Evolutionary conservation across 2,797 vertebrate genomes (phyloP), one percentile per base, ranked within the genome.

Genomic region (Poecilia picta): DNA sequence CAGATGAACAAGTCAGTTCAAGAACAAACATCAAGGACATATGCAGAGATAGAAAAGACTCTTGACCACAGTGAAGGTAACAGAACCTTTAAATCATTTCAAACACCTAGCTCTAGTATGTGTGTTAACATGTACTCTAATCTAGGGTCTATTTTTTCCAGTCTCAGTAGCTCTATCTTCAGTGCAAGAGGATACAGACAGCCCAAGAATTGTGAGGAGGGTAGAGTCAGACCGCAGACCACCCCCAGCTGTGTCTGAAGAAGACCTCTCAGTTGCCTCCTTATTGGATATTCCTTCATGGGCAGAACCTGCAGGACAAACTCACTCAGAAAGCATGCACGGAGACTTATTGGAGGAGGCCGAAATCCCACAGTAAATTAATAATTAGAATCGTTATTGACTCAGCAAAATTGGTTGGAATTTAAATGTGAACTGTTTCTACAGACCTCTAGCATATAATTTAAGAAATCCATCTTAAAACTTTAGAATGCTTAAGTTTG

Each of bases 1-100:
- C 97, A 96, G 81, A 96, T 96, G 88, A 95, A 96, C 46, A 97
- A 98, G 87, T 95, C 96, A 2, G 33, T 91, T 73, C 96, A 95
- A 92, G 96, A 95, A 70, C 97, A 95, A 55, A 90, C 96, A 73
- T 90, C 96, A 6, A 97, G 96, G 80, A 95, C 97, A 0, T 98
- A 97, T 62, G 92, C 96, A 8, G 98, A 98, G 81, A 98, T 98
- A 0, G 98, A 99, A 78, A 98, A 96, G 83, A 98, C 97, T 1
- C 47, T 98, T 95, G 98, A 99, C 91, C 97, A 97, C 31, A 99
- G 98, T 41, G 98, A 99, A 97, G 98, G 98, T 99, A 91, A 45
- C 49, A 70, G 64, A 20, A 74, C 11, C 36, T 51, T 23, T 76
- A 0, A 74, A 8, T 51, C 74, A 5, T 74, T n/a, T 62, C 18